Evolutionary conservation across 2,888 invertebrate species (phyloP).

Genomic region (Chrysina gloriosa): DNA sequence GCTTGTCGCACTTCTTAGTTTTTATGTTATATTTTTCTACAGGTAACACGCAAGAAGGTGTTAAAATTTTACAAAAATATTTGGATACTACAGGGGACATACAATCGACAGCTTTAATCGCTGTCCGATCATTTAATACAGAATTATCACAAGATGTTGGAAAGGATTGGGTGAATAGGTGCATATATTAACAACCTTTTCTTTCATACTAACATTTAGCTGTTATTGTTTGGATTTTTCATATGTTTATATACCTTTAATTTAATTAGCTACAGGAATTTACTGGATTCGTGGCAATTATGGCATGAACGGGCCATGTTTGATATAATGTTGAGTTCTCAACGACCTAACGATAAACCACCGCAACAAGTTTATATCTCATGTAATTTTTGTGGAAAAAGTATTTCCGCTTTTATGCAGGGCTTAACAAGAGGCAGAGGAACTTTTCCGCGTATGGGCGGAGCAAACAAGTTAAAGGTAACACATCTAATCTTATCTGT

Average conservation of each 20-base stretch:
- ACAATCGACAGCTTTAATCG: constrained; percentile 87
- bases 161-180: constrained; percentile 79
- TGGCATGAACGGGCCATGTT: constrained; percentile 92
- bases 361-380: constrained; percentile 81
- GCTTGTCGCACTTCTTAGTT: background rate
- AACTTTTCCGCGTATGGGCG: constrained; percentile 72
- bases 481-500: too few relatives aligned
- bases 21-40: constrained; percentile 35
- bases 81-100: constrained; percentile 90
- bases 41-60: constrained; percentile 80
- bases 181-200: constrained; percentile 22
- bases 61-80: constrained; percentile 86
- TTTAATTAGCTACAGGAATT: constrained; percentile 77
- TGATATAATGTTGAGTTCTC: constrained; percentile 80
- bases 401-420: constrained; percentile 83
- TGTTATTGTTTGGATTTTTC: background rate
- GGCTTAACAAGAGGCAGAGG: constrained; percentile 72
- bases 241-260: background rate
- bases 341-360: constrained; percentile 69
- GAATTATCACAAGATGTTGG: constrained; percentile 74
- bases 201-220: background rate
- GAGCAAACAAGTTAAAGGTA: constrained; percentile 80
- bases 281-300: constrained; percentile 90
- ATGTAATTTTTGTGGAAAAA: constrained; percentile 96
- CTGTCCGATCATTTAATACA: constrained; percentile 80